Conservation (phyloP, 1,140 invertebrate genomes). For the Papilio polytes region DNA sequence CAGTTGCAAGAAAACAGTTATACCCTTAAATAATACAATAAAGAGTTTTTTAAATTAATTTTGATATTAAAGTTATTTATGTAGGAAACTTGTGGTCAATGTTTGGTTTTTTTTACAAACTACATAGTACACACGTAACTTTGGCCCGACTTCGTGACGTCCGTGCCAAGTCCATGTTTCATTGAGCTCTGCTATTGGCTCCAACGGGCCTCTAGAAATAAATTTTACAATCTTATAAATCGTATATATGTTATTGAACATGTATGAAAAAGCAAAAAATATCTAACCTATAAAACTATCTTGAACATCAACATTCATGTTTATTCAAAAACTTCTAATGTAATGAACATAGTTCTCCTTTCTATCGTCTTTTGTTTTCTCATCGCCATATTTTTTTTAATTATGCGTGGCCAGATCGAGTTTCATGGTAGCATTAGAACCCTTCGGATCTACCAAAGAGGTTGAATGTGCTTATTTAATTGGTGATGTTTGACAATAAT, state of each 20-base stretch:
- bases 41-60: background rate
- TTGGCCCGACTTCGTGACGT: slow-evolving; percentile 49
- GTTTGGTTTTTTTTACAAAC: slow-evolving; percentile 12
- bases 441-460: background rate
- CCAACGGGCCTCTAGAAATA: slow-evolving; percentile 20
- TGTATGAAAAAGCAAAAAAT: background rate
- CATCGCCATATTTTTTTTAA: background rate
- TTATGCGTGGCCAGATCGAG: background rate
- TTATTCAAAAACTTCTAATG: background rate
- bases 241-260: background rate
- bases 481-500: background rate
- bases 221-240: slow-evolving; percentile 20
- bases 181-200: slow-evolving; percentile 44
- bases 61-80: background rate
- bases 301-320: background rate
- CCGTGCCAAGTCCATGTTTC: slow-evolving; percentile 52
- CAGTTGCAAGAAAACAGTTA: background rate
- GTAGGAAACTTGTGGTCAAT: slow-evolving; percentile 7
- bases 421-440: background rate
- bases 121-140: slow-evolving; percentile 33
- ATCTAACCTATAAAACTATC: background rate
- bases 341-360: background rate
- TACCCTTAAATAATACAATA: background rate
- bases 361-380: background rate
- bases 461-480: background rate